These are phyloP conservation scores for Drosophila subobscura DNA, from an alignment of 1,140 invertebrate genomes.

Conservation along the genomic window DNA sequence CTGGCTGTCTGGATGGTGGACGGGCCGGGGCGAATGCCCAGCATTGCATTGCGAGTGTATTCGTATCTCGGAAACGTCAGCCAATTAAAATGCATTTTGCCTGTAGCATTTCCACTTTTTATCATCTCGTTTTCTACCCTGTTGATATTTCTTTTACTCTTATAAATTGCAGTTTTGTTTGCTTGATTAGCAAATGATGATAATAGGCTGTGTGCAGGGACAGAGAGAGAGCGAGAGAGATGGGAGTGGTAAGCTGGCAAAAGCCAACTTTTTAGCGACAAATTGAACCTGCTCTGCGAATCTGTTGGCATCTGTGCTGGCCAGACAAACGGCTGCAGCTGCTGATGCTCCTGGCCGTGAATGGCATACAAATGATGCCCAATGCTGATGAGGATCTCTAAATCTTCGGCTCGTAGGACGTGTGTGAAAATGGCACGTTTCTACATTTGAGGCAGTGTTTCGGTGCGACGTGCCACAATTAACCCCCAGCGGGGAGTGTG, in stretches of 20 bases:
- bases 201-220: neutral
- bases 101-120: constrained; percentile 44
- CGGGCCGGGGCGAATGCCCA: constrained; percentile 38
- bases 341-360: constrained; percentile 9
- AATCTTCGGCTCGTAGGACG: constrained; percentile 52
- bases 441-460: constrained; percentile 67
- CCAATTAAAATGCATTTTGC: constrained; percentile 82
- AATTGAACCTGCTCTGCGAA: constrained; percentile 46
- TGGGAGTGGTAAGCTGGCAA: too few species aligned
- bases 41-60: constrained; percentile 72
- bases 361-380: constrained; percentile 44
- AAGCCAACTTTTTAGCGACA: constrained; percentile 18
- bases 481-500: constrained; percentile 27
- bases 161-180: constrained; percentile 40
- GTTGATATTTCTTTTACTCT: constrained; percentile 23
- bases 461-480: constrained; percentile 72
- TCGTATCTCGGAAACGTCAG: constrained; percentile 62
- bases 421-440: constrained; percentile 78
- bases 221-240: neutral
- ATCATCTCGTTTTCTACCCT: constrained; percentile 1
- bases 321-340: constrained; percentile 44
- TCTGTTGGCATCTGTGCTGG: constrained; percentile 33
- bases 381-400: constrained; percentile 42
- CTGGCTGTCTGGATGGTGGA: constrained; percentile 65
- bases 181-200: constrained; percentile 23